Evolutionary conservation across 2,888 invertebrate species (phyloP).

Genomic region (Hemaris fuciformis): DNA sequence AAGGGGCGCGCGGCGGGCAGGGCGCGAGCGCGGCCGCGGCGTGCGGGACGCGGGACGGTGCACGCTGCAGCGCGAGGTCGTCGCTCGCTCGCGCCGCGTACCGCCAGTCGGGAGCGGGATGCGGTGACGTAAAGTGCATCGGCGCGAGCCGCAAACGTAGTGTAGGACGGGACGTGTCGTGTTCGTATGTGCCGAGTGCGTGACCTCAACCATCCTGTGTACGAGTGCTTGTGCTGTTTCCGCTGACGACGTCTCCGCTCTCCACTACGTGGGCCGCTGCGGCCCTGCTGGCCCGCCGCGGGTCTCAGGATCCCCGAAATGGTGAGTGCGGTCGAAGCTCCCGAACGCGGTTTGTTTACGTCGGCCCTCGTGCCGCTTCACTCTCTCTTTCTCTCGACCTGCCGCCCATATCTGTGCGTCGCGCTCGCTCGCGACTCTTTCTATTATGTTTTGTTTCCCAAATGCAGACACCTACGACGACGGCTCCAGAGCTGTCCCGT

Average conservation of each 20-base stretch:
- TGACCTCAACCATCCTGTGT: slow-evolving; percentile 61
- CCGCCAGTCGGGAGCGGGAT: slow-evolving; percentile 80
- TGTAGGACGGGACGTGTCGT: slow-evolving; percentile 79
- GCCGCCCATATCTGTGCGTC: slow-evolving; percentile 75
- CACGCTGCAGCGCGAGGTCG: slow-evolving; percentile 80
- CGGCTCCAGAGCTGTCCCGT: slow-evolving; percentile 63
- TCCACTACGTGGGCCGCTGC: slow-evolving; percentile 71
- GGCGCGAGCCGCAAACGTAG: slow-evolving; percentile 78
- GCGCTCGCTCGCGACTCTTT: slow-evolving; percentile 74
- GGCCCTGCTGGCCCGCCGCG: slow-evolving; percentile 49
- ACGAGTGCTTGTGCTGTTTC: slow-evolving; percentile 61
- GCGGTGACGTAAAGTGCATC: slow-evolving; percentile 81
- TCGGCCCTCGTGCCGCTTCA: slow-evolving; percentile 71
- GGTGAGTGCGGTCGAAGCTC: slow-evolving; percentile 80
- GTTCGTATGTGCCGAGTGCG: slow-evolving; percentile 61
- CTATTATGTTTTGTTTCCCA: slow-evolving; percentile 81
- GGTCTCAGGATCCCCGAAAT: slow-evolving; percentile 73
- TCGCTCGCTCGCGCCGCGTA: slow-evolving; percentile 70
- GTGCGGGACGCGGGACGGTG: slow-evolving; percentile 67
- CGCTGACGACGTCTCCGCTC: slow-evolving; percentile 69
- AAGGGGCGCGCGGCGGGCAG: slow-evolving; percentile 37
- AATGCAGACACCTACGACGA: slow-evolving; percentile 77
- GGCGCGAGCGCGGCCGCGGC: slow-evolving; percentile 49
- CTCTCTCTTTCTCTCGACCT: slow-evolving; percentile 72
- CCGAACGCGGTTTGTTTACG: slow-evolving; percentile 78